Base-by-base conservation (phyloP, 2,113 vertebrate species). In the Regulus satrapa region DNA sequence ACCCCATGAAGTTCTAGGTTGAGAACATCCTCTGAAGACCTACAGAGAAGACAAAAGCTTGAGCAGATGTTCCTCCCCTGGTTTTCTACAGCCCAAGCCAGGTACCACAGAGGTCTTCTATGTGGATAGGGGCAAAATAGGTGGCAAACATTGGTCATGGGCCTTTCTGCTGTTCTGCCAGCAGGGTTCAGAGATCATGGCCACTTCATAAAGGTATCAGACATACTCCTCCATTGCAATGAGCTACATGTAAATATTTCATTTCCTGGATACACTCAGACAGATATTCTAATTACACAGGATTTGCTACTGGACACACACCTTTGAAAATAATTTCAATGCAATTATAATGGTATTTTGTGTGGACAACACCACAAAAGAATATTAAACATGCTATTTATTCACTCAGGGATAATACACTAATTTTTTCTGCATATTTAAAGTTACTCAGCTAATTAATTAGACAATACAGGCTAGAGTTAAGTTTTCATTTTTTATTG, bases 221-320 rank as follows among this genome's bases (percentile, higher is more conserved):
- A 94, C 2, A 3, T 87, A 88, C 88, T 94, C 85, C 94, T 96
- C 83, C 72, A 86, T 9, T 4, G 89, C 86, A 89, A 79, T 89
- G 96, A 97, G 88, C 97, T 97, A 96, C 88, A 96, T 24, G 97
- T 97, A 96, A 98, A 95, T 97, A 98, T 97, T 92, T 98, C 46
- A 97, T 97, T 97, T 96, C 92, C 87, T 95, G 95, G 85, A 93
- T 79, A 85, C 43, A 73, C 87, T 95, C 92, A 92, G 93, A 94
- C 96, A 96, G 96, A 96, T 97, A 97, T 68, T 97, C 94, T 97
- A 96, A 98, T 92, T 95, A 96, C 92, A 68, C 17, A 95, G 90
- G 96, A 97, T 97, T 97, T 98, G 97, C 95, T 97, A 83, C 96
- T 95, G 95, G 97, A 98, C 89, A 94, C 56, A 95, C 83, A 95